Evolutionary conservation across 2,888 invertebrate species (phyloP).

Genomic region (Agapostemon virescens): DNA sequence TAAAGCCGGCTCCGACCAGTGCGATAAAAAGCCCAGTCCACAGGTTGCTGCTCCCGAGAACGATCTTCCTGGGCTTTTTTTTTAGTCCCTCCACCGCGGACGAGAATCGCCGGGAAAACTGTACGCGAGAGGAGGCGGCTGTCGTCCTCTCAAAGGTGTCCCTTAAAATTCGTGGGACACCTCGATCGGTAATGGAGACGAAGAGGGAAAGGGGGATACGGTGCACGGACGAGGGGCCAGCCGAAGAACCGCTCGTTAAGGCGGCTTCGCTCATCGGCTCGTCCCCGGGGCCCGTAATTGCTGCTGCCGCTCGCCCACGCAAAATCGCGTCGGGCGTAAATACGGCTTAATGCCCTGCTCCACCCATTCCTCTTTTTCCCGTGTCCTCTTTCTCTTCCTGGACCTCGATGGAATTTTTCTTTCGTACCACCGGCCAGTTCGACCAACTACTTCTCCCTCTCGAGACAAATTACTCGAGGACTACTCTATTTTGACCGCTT

Average conservation of each 20-base stretch:
- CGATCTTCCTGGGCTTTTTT: slow-evolving; percentile 48
- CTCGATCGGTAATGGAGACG: slow-evolving; percentile 58
- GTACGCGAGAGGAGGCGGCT: slow-evolving; percentile 61
- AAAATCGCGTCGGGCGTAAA: slow-evolving; percentile 68
- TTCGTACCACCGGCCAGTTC: neutral
- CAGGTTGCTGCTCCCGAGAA: slow-evolving; percentile 70
- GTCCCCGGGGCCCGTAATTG: slow-evolving; percentile 66
- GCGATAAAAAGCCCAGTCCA: slow-evolving; percentile 69
- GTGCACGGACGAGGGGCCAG: slow-evolving; percentile 3
- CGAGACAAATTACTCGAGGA: neutral
- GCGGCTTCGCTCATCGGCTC: slow-evolving; percentile 63
- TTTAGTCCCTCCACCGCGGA: slow-evolving; percentile 22
- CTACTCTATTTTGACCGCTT: neutral
- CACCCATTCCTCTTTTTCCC: slow-evolving; percentile 38
- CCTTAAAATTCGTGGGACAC: slow-evolving; percentile 70
- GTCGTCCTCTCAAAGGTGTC: slow-evolving; percentile 65
- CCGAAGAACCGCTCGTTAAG: slow-evolving; percentile 63
- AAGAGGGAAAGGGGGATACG: slow-evolving; percentile 14
- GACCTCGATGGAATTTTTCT: slow-evolving; percentile 20
- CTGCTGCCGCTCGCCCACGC: slow-evolving; percentile 70
- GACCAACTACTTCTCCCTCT: neutral
- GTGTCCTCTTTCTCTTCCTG: neutral
- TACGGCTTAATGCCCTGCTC: slow-evolving; percentile 65
- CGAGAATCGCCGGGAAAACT: slow-evolving; percentile 63
- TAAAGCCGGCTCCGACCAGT: slow-evolving; percentile 69